Conservation (phyloP, 2,113 vertebrate genomes). For the Sturnira hondurensis region DNA sequence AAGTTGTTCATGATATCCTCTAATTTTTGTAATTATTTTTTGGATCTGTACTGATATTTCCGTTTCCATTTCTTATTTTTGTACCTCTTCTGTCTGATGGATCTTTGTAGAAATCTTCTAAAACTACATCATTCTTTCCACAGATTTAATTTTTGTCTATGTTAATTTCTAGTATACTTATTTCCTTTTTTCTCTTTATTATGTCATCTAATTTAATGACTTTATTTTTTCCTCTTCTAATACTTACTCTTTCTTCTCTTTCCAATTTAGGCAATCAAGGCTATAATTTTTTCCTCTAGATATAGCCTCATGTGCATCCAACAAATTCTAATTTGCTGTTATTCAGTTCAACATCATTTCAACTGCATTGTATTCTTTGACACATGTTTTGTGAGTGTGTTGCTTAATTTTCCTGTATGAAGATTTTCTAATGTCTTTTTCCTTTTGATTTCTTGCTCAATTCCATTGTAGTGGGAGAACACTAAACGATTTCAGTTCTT, state of each 20-base stretch:
- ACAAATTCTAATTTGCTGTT: background rate
- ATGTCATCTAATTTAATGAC: background rate
- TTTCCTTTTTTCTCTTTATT: background rate
- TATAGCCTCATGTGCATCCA: background rate
- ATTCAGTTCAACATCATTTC: background rate
- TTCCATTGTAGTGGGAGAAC: background rate
- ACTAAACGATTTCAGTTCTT: background rate
- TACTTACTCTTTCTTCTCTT: background rate
- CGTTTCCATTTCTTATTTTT: slow-evolving; percentile 6
- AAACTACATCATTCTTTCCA: background rate
- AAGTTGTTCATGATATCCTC: background rate
- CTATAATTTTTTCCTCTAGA: background rate
- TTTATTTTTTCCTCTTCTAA: background rate
- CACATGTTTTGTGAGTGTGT: background rate
- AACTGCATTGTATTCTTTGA: background rate
- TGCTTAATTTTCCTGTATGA: background rate
- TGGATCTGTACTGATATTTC: background rate
- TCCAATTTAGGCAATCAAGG: background rate
- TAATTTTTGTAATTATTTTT: background rate
- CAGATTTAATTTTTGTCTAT: background rate
- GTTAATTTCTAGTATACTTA: background rate
- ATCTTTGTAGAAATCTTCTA: background rate
- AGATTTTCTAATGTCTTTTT: background rate
- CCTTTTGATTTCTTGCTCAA: slow-evolving; percentile 1
- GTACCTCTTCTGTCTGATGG: background rate